A percentile compares a stretch with the other conserved stretches of the same genome.
phyloP scores from a whole-genome alignment of 2,888 invertebrate genomes.

The Phyllotreta striolata region DNA sequence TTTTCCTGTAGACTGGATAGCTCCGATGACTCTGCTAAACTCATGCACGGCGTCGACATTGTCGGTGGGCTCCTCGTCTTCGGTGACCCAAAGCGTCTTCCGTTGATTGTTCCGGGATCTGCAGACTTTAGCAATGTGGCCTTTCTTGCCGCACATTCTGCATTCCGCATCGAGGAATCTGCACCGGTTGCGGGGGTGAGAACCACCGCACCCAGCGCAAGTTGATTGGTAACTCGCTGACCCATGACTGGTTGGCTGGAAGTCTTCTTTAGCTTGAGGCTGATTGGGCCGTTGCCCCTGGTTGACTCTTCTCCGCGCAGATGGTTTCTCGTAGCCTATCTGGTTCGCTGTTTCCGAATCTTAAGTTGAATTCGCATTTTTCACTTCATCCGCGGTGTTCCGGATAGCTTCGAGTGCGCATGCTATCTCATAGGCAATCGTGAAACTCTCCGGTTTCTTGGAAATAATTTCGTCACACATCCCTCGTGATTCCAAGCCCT shows the following conservation, averaged over 20 bases:
- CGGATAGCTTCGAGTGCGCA: not conserved
- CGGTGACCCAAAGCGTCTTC: not conserved
- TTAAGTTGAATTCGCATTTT: not conserved
- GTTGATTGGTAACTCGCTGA: too few relatives aligned
- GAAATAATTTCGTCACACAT: constrained; percentile 18
- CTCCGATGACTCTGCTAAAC: not conserved
- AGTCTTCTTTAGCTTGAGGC: too few relatives aligned
- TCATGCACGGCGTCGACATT: not conserved
- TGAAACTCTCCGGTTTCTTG: constrained; percentile 6
- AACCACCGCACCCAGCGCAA: too few relatives aligned
- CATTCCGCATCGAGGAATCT: not conserved
- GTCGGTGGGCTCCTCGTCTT: not conserved
- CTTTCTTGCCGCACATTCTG: constrained; percentile 1
- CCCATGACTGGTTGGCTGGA: too few relatives aligned
- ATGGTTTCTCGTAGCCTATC: constrained; percentile 1
- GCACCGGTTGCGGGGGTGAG: not conserved
- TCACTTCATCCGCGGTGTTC: not conserved
- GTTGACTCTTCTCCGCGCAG: not conserved
- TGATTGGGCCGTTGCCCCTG: too few relatives aligned
- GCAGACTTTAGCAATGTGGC: constrained; percentile 4
- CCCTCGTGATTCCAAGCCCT: constrained; percentile 13
- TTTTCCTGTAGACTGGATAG: not conserved
- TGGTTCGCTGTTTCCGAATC: not conserved
- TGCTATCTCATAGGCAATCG: not conserved
- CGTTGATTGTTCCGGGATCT: not conserved